phyloP scores from a whole-genome alignment of 2,797 vertebrate genomes.

The Selene dorsalis region DNA sequence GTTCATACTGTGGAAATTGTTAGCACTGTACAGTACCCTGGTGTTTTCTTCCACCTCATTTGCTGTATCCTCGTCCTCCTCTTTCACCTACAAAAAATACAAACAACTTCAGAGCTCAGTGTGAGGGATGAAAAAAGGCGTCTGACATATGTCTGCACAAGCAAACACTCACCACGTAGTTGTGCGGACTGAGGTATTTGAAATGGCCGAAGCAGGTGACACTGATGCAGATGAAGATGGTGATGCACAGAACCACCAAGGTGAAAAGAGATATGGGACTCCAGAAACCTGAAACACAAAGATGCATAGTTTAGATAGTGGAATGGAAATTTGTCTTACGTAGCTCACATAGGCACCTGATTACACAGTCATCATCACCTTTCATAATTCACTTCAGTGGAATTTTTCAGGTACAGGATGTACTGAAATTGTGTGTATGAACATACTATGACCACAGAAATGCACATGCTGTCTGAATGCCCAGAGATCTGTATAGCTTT shows the following conservation, averaged over 20 bases:
- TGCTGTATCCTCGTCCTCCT: constrained; percentile 69
- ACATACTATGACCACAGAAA: not conserved
- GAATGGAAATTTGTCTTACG: not conserved
- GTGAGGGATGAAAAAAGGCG: not conserved
- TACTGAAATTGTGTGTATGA: not conserved
- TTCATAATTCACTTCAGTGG: not conserved
- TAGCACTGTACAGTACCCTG: constrained; percentile 56
- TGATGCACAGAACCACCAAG: constrained; percentile 87
- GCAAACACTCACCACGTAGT: constrained; percentile 87
- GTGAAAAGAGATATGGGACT: constrained; percentile 91
- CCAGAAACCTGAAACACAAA: constrained; percentile 85
- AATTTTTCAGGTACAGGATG: not conserved
- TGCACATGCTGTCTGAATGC: not conserved
- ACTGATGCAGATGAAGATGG: constrained; percentile 86
- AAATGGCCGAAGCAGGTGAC: constrained; percentile 92
- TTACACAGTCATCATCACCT: not conserved
- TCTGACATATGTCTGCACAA: not conserved
- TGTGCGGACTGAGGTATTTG: constrained; percentile 91
- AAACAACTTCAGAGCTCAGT: constrained; percentile 3
- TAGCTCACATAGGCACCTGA: not conserved
- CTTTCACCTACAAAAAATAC: constrained; percentile 73
- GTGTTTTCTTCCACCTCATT: constrained; percentile 61
- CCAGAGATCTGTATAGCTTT: not conserved
- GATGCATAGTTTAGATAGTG: not conserved
- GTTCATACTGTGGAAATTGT: constrained; percentile 13